These are phyloP conservation scores for Yponomeuta evonymella DNA, from an alignment of 2,888 invertebrate genomes.

Conservation along the genomic window DNA sequence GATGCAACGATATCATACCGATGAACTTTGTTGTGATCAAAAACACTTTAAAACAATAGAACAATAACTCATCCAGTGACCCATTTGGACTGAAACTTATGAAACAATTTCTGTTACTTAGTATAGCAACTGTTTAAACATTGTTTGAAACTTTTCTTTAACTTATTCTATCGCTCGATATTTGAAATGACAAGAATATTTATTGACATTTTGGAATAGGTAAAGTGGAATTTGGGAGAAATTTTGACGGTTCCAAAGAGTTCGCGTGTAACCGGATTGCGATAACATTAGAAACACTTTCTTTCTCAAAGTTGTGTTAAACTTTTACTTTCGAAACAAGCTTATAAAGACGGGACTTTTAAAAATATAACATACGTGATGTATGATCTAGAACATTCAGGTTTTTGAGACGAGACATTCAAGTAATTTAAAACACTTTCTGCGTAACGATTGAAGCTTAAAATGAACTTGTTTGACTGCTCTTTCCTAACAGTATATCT, in stretches of 20 bases:
- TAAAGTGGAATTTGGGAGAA: too few relatives aligned
- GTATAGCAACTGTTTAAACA: not conserved
- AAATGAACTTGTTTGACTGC: too few relatives aligned
- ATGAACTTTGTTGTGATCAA: not conserved
- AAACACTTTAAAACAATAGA: not conserved
- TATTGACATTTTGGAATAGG: too few relatives aligned
- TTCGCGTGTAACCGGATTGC: not conserved
- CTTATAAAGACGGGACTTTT: not conserved
- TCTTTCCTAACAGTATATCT: too few relatives aligned
- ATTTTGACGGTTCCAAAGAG: too few relatives aligned
- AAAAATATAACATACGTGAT: not conserved
- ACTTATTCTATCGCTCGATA: too few relatives aligned
- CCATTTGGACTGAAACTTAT: not conserved
- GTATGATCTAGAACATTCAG: not conserved
- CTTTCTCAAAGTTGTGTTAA: not conserved
- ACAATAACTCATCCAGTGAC: not conserved
- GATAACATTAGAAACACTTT: not conserved
- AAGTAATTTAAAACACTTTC: too few relatives aligned
- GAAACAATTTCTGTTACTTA: not conserved
- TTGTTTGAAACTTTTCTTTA: not conserved
- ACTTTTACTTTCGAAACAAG: not conserved
- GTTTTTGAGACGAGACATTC: not conserved
- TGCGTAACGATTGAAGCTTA: too few relatives aligned
- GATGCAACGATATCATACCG: too few relatives aligned
- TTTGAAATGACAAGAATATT: too few relatives aligned